Evolutionary conservation across 2,113 vertebrate genomes (phyloP).

Genomic region (Clupea harengus): DNA sequence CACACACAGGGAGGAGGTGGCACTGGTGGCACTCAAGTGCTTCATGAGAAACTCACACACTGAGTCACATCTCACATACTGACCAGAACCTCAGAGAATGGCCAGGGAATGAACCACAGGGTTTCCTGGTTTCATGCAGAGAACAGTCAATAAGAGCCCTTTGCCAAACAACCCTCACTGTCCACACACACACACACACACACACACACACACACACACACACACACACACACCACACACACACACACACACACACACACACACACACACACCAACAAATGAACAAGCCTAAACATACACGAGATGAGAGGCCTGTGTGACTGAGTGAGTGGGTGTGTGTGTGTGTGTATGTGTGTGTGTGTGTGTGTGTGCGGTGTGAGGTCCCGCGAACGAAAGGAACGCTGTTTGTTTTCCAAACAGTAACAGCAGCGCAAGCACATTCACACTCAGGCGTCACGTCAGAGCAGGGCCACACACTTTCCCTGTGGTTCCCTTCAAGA

Average conservation of each 20-base stretch:
- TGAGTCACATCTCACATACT: not conserved
- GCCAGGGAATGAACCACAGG: not conserved
- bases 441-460: not conserved
- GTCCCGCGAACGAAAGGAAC: not conserved
- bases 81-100: not conserved
- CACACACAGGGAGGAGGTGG: too few species aligned
- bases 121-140: not conserved
- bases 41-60: not conserved
- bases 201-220: not conserved
- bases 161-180: not conserved
- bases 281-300: not conserved
- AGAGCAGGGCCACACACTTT: too few species aligned
- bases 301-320: not conserved
- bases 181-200: not conserved
- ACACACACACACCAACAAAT: not conserved
- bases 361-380: not conserved
- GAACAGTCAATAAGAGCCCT: not conserved
- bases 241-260: not conserved
- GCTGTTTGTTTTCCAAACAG: not conserved
- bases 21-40: too few species aligned
- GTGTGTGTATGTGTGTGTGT: conserved; percentile 4
- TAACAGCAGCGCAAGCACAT: not conserved
- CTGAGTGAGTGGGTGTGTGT: not conserved
- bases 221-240: not conserved
- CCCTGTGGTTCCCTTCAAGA: too few species aligned